phyloP scores from a whole-genome alignment of 1,140 invertebrate species.

The Probaryconus sp. region DNA sequence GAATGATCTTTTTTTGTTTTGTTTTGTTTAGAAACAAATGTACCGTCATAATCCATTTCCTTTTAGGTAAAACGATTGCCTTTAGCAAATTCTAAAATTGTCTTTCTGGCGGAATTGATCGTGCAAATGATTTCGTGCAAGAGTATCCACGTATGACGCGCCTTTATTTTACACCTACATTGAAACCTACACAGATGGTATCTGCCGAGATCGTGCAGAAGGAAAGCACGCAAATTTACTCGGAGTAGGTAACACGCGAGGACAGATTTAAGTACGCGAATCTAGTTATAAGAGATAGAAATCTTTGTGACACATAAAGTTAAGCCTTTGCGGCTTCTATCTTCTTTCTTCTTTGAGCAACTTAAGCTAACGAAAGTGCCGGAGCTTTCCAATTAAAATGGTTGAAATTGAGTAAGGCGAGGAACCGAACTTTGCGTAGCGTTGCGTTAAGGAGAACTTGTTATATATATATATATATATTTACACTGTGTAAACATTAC shows the following conservation, averaged over 20 bases:
- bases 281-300: conserved; percentile 61
- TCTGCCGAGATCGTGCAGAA: conserved; percentile 55
- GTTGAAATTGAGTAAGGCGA: conserved; percentile 40
- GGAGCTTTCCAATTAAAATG: conserved; percentile 57
- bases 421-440: conserved; percentile 6
- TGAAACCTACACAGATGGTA: conserved; percentile 63
- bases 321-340: conserved; percentile 17
- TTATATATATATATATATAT: too few species aligned
- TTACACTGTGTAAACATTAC: too few species aligned
- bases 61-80: too few species aligned
- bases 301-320: conserved; percentile 46
- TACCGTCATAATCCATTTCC: too few species aligned
- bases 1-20: too few species aligned
- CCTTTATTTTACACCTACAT: conserved; percentile 69
- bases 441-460: too few species aligned
- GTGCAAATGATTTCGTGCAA: conserved; percentile 51
- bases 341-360: background rate
- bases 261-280: conserved; percentile 64
- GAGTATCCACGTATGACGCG: conserved; percentile 65
- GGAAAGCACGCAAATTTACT: conserved; percentile 61
- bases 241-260: conserved; percentile 60
- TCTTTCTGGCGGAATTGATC: conserved; percentile 10
- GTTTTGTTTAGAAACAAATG: too few species aligned
- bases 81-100: too few species aligned
- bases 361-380: conserved; percentile 6